These are phyloP conservation scores for Mustela nigripes DNA, from an alignment of 2,113 vertebrate species.

Conservation along the genomic window DNA sequence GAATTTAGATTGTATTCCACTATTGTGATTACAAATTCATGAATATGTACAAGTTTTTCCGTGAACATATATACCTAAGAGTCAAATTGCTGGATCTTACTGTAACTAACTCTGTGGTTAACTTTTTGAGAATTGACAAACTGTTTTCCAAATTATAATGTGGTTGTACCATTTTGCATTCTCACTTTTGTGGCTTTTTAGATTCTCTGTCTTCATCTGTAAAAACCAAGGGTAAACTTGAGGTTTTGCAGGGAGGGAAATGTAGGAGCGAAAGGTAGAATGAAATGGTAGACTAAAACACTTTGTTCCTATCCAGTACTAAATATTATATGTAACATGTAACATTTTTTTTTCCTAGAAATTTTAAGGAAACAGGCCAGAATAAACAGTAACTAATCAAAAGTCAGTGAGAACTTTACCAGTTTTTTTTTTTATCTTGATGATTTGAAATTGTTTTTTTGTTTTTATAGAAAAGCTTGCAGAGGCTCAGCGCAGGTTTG, in stretches of 20 bases:
- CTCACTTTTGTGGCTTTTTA: neutral
- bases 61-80: neutral
- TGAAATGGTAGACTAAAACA: neutral
- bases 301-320: slow-evolving; percentile 38
- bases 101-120: neutral
- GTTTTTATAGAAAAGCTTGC: slow-evolving; percentile 94
- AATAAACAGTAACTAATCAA: slow-evolving; percentile 49
- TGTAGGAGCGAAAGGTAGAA: slow-evolving; percentile 3
- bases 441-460: neutral
- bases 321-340: slow-evolving; percentile 2
- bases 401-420: neutral
- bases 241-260: slow-evolving; percentile 33
- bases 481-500: slow-evolving; percentile 96
- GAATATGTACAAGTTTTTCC: neutral
- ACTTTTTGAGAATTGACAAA: slow-evolving; percentile 32
- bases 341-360: slow-evolving; percentile 28
- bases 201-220: slow-evolving; percentile 35
- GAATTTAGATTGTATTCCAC: neutral
- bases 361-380: neutral
- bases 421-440: neutral
- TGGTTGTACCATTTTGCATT: neutral
- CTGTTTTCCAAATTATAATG: slow-evolving; percentile 38
- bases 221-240: slow-evolving; percentile 3
- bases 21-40: neutral
- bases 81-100: neutral